Evolutionary conservation across 2,888 invertebrate species (phyloP), one percentile per base, ranked within the genome.

Genomic region (Scaptomyza cyrtandrae): DNA sequence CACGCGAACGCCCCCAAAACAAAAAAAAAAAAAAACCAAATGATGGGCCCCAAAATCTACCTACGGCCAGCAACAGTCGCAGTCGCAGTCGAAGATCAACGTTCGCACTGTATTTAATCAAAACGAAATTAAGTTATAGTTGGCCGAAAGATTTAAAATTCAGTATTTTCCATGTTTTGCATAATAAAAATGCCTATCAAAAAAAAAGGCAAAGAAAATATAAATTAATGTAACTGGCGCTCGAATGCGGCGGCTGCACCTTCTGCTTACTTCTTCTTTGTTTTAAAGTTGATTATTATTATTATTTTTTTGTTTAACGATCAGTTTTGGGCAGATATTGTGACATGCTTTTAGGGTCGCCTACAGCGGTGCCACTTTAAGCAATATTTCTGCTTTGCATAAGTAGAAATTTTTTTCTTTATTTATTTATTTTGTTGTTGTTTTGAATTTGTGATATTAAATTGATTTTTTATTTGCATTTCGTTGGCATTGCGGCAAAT

Each of bases 301-400:
- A 33, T 48, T 39, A 29, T n/a, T n/a, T 41, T 48, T 54, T 53
- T 19, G 29, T 62, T 54, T 52, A 13, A 54, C 43, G 56, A 50
- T 67, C 62, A 65, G 48, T 75, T 39, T 74, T 71, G 69, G 70
- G 75, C 63, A 71, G 83, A 64, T 73, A 75, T 87, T 88, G 86
- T 88, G 86, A 88, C 86, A 88, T 74, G 86, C 49, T 78, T 84
- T 87, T 88, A 71, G 77, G 82, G 88, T 80, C 85, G 74, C 61
- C 64, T 61, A 64, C 58, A 56, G 71, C 71, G 80, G 66, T 72
- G 83, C 71, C 65, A 68, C 74, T 87, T 87, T 84, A 69, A 84
- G 86, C 88, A 87, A 88, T 86, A 76, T 86, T 78, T 81, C 86
- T 78, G 84, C 88, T 87, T 87, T 87, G 88, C 86, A 87, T 87